Evolutionary conservation across 2,888 invertebrate species (phyloP), one percentile per base, ranked within the genome.

Genomic region (Drosophila mimica): DNA sequence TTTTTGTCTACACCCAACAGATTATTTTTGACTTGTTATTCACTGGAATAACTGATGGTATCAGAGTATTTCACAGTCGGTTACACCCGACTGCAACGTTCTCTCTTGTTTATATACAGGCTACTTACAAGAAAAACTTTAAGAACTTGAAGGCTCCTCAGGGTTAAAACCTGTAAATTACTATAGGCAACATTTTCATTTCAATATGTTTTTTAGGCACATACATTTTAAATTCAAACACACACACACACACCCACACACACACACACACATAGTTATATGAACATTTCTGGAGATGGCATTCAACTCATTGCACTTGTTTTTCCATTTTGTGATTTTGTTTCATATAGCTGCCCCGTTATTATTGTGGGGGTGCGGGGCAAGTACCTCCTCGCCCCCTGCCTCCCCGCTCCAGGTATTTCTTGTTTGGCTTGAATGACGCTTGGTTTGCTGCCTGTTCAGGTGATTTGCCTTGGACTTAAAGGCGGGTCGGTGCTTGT

Each of bases 401-500:
- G 30, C n/a, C 46, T 25, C 15, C 8, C 30, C 36, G 5, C 17
- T 4, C 9, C 2, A 13, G 5, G 31, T 4, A 11, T 2, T 2
- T 1, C 57, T 36, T 20, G 30, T 58, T 43, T 46, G 64, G 58
- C 15, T 31, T 7, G 17, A 51, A 30, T 17, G 51, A 51, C 30
- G 51, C 30, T 28, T 31, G 30, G 63, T 17, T 9, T 43, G 36
- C 54, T 20, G 52, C 38, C 40, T 54, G 61, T 70, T 62, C 75
- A 75, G 67, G 67, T 75, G 67, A 46, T 36, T 58, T 57, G n/a
- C 38, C 33, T 15, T 20, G 34, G 58, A 58, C 65, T 56, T 61
- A 51, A n/a, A 54, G 64, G 36, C 49, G 59, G 53, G 25, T 52
- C 43, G 63, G 34, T 65, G 72, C 65, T 54, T 78, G 79, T 81